These are phyloP conservation scores for Ceratoteleas bidentatus DNA, from an alignment of 1,140 invertebrate species.

Conservation along the genomic window DNA sequence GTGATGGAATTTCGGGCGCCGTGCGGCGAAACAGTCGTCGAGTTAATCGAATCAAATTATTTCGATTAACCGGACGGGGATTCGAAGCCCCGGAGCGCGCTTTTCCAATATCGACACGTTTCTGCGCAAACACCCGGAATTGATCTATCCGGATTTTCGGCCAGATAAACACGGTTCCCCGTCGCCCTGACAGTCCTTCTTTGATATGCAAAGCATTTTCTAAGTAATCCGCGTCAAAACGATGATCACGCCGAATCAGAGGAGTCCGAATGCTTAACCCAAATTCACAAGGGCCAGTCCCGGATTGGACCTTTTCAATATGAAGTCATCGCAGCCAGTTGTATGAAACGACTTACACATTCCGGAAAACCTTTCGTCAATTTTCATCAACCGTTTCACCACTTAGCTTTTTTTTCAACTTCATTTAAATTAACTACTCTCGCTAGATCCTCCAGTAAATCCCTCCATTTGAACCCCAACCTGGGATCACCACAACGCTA, in stretches of 20 bases:
- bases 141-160: slow-evolving; percentile 32
- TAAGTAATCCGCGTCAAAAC: slow-evolving; percentile 44
- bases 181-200: slow-evolving; percentile 9
- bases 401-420: too few species aligned
- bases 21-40: too few species aligned
- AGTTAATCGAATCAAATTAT: not conserved
- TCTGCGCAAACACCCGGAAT: slow-evolving; percentile 22
- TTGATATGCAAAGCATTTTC: slow-evolving; percentile 49
- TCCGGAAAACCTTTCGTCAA: too few species aligned
- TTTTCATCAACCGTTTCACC: too few species aligned
- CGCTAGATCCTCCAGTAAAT: too few species aligned
- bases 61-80: not conserved
- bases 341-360: too few species aligned
- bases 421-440: too few species aligned
- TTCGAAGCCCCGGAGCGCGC: too few species aligned
- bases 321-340: too few species aligned
- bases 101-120: slow-evolving; percentile 5
- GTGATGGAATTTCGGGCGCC: too few species aligned
- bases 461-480: too few species aligned
- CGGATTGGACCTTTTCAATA: slow-evolving; percentile 4
- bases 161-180: slow-evolving; percentile 36
- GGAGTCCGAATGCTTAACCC: slow-evolving; percentile 38
- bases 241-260: slow-evolving; percentile 25
- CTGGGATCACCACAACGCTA: too few species aligned
- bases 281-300: slow-evolving; percentile 21